phyloP scores from a whole-genome alignment of 1,140 invertebrate species.

The Bombus confusus region DNA sequence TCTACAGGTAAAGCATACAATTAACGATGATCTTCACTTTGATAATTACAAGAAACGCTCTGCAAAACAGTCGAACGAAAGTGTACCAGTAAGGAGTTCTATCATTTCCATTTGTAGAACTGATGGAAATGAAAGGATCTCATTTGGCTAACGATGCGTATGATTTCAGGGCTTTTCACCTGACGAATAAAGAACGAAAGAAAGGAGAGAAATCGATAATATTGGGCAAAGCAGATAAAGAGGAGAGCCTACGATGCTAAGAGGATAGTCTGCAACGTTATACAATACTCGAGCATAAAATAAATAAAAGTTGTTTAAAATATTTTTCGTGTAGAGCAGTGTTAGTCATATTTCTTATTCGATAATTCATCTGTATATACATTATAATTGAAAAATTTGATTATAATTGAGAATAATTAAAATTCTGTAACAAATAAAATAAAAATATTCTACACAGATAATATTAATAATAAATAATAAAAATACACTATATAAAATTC shows the following conservation, averaged over 20 bases:
- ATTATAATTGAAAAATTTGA: background rate
- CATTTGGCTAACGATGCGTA: constrained; percentile 54
- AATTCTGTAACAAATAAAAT: background rate
- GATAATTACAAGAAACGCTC: constrained; percentile 29
- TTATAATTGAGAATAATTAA: background rate
- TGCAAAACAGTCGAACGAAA: constrained; percentile 20
- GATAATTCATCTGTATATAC: background rate
- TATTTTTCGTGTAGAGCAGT: background rate
- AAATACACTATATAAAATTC: background rate
- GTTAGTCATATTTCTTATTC: background rate
- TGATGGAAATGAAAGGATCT: constrained; percentile 45
- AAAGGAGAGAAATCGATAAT: constrained; percentile 41
- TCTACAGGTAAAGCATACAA: background rate
- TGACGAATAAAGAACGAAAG: constrained; percentile 22
- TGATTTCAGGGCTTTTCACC: constrained; percentile 49
- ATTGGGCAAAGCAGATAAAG: constrained; percentile 41
- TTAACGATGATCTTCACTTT: background rate
- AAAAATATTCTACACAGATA: background rate
- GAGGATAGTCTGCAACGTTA: background rate
- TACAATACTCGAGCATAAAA: background rate
- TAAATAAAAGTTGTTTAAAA: background rate
- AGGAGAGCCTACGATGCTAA: background rate
- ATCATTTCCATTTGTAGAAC: constrained; percentile 23
- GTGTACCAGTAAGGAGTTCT: constrained; percentile 23
- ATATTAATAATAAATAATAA: background rate